Percentiles rank a stretch among this genome's conserved stretches.
Evolutionary conservation across 2,113 vertebrate species (phyloP).

Genomic region (Calidris pygmaea): DNA sequence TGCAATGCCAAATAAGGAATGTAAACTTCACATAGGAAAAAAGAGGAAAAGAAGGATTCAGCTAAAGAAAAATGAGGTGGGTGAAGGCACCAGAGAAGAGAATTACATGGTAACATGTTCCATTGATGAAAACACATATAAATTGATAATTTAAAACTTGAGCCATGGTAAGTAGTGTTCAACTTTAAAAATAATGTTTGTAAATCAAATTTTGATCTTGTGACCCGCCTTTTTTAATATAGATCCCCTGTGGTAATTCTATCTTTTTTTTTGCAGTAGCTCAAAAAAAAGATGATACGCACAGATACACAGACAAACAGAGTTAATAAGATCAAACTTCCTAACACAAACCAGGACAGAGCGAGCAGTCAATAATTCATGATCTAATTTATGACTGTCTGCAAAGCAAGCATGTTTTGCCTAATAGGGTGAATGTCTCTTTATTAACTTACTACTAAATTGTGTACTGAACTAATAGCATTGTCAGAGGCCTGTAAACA

Average conservation of each 20-base stretch:
- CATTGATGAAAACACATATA: neutral
- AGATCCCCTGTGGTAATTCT: neutral
- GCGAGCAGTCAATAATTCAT: conserved; percentile 23
- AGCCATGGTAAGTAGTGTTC: neutral
- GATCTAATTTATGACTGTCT: conserved; percentile 53
- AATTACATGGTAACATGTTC: neutral
- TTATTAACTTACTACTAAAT: conserved; percentile 65
- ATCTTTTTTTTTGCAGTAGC: neutral
- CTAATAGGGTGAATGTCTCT: conserved; percentile 43
- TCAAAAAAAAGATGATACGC: neutral
- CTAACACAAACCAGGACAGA: conserved; percentile 42
- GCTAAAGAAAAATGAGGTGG: neutral
- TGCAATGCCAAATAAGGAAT: neutral
- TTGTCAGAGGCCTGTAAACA: conserved; percentile 55
- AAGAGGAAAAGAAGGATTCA: neutral
- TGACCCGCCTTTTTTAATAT: neutral
- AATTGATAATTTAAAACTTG: neutral
- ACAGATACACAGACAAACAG: neutral
- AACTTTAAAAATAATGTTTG: neutral
- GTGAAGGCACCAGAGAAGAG: neutral
- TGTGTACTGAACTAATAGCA: conserved; percentile 49
- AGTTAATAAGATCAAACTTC: conserved; percentile 36
- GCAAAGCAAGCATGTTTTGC: conserved; percentile 48
- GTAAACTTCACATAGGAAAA: neutral
- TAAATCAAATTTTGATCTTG: neutral